These are phyloP conservation scores for Tridacna crocea DNA, from an alignment of 2,888 invertebrate genomes.

Conservation along the genomic window DNA sequence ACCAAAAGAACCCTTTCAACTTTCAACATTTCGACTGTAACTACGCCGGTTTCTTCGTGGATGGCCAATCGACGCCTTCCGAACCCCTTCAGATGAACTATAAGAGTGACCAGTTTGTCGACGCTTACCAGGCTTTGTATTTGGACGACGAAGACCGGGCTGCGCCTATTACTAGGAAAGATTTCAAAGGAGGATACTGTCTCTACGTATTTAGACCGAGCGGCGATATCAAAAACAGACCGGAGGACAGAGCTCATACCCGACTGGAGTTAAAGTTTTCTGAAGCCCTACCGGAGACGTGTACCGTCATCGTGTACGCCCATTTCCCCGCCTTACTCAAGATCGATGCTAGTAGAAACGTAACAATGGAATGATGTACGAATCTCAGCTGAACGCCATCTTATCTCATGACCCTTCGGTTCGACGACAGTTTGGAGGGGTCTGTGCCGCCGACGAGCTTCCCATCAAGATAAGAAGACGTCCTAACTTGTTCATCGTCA, in stretches of 20 bases:
- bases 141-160: slow-evolving; percentile 2
- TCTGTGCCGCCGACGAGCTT: slow-evolving; percentile 25
- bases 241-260: slow-evolving; percentile 28
- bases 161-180: slow-evolving; percentile 6
- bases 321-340: no score
- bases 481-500: slow-evolving; percentile 27
- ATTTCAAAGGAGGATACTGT: slow-evolving; percentile 32
- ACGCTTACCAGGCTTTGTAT: slow-evolving; percentile 17
- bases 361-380: slow-evolving; percentile 12
- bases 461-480: background rate
- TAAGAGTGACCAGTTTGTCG: slow-evolving; percentile 26
- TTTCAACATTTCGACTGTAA: slow-evolving; percentile 41
- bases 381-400: background rate
- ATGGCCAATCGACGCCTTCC: slow-evolving; percentile 34
- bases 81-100: slow-evolving; percentile 35
- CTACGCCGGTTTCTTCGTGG: slow-evolving; percentile 39
- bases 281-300: no score
- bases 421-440: slow-evolving; percentile 20
- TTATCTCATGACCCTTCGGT: background rate
- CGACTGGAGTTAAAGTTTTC: slow-evolving; percentile 32
- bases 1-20: slow-evolving; percentile 41
- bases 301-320: no score
- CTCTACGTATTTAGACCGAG: slow-evolving; percentile 22
- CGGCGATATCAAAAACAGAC: slow-evolving; percentile 1
- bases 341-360: no score